Percentiles rank a stretch among this genome's conserved stretches.
phyloP scores from a whole-genome alignment of 2,113 vertebrate genomes.

The Prunella himalayana region DNA sequence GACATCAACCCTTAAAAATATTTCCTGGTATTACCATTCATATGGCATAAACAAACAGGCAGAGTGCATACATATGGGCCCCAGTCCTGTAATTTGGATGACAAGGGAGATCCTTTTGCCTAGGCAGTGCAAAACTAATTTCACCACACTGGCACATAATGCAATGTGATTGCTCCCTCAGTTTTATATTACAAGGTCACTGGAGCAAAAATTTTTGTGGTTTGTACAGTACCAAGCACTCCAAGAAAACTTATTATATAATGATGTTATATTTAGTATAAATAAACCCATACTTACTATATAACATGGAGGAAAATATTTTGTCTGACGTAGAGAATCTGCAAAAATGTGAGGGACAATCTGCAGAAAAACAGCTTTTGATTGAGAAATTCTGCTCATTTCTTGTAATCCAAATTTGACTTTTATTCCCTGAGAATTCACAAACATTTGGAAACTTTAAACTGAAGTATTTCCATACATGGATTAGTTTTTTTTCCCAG shows the following conservation, averaged over 20 bases:
- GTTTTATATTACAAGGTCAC: slow-evolving; percentile 63
- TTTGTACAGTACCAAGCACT: slow-evolving; percentile 46
- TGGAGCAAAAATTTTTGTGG: slow-evolving; percentile 58
- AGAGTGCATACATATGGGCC: slow-evolving; percentile 40
- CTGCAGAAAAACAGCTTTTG: background rate
- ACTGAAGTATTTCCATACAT: slow-evolving; percentile 1
- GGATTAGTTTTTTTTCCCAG: background rate
- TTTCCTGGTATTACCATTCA: slow-evolving; percentile 7
- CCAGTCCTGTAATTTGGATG: slow-evolving; percentile 53
- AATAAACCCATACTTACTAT: slow-evolving; percentile 12
- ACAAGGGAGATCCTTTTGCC: slow-evolving; percentile 59
- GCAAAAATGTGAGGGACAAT: background rate
- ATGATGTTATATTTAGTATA: slow-evolving; percentile 17
- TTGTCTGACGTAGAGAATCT: background rate
- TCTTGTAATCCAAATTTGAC: background rate
- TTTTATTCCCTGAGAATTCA: background rate
- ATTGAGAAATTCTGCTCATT: background rate
- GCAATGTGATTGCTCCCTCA: slow-evolving; percentile 51
- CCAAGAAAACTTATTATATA: slow-evolving; percentile 52
- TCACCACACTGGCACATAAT: slow-evolving; percentile 51
- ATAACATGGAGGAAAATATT: background rate
- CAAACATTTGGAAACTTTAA: slow-evolving; percentile 34
- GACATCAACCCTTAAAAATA: slow-evolving; percentile 44
- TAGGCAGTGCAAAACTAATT: slow-evolving; percentile 61
- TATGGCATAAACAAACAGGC: slow-evolving; percentile 53